Evolutionary conservation across 2,797 vertebrate species (phyloP).

Genomic region (Menidia menidia): DNA sequence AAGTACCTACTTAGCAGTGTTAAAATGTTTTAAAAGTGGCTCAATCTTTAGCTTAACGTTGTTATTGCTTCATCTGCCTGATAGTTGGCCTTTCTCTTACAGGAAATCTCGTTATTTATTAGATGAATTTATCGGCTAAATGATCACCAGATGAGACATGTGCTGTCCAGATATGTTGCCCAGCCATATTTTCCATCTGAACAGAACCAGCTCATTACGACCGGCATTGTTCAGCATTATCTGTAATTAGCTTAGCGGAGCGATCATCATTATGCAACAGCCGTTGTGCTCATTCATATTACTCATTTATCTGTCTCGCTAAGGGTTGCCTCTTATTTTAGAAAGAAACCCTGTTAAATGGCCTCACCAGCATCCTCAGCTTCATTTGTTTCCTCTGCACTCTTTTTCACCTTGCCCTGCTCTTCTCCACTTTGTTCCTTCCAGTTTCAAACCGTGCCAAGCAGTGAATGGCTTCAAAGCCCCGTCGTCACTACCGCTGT

Average conservation of each 20-base stretch:
- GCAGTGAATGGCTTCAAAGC: conserved; percentile 42
- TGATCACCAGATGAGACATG: conserved; percentile 37
- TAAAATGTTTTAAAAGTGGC: conserved; percentile 3
- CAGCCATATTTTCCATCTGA: conserved; percentile 20
- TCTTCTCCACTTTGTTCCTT: conserved; percentile 45
- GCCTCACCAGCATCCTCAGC: conserved; percentile 27
- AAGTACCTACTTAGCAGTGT: neutral
- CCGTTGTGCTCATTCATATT: conserved; percentile 36
- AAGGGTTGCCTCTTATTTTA: conserved; percentile 27
- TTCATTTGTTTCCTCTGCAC: conserved; percentile 18
- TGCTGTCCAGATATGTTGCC: conserved; percentile 33
- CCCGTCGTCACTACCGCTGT: conserved; percentile 43
- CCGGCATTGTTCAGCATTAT: conserved; percentile 54
- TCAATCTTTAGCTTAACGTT: conserved; percentile 1
- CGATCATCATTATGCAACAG: conserved; percentile 54
- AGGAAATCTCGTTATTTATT: conserved; percentile 7
- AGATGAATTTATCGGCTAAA: conserved; percentile 34
- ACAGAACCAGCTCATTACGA: conserved; percentile 40
- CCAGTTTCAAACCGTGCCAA: conserved; percentile 56
- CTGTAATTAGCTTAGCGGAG: conserved; percentile 61
- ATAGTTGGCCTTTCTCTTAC: conserved; percentile 15
- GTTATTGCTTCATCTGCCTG: neutral
- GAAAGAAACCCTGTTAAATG: conserved; percentile 63
- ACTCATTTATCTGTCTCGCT: too few relatives aligned
- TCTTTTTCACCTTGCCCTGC: conserved; percentile 56